Percentiles rank a stretch among this genome's conserved stretches.
Evolutionary conservation across 2,113 vertebrate genomes (phyloP).

Genomic region (Desmodus rotundus): DNA sequence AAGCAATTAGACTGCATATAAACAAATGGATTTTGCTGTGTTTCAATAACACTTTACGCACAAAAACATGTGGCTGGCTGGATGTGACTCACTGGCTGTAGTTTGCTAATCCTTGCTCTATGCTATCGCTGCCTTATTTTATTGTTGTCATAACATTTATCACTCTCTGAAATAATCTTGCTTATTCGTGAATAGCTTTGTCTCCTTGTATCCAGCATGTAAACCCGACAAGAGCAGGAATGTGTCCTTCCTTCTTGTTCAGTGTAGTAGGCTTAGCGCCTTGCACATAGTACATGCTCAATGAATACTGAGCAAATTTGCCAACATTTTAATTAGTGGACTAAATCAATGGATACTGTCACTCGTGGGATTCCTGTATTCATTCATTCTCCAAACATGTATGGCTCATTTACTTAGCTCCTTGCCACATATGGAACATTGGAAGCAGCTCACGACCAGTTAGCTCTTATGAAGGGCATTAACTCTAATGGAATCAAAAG

Average conservation of each 20-base stretch:
- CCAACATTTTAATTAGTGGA: background rate
- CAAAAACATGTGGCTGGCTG: background rate
- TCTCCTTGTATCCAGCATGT: background rate
- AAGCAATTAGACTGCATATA: background rate
- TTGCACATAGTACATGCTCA: accelerated
- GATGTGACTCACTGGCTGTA: background rate
- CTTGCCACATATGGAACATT: background rate
- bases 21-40: background rate
- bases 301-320: background rate
- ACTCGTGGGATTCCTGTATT: background rate
- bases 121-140: background rate
- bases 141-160: background rate
- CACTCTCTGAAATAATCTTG: background rate
- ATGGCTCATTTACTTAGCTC: background rate
- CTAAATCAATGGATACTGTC: accelerated
- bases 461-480: background rate
- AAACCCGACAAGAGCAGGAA: background rate
- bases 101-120: background rate
- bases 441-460: background rate
- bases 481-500: background rate
- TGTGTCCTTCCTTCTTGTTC: background rate
- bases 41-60: background rate
- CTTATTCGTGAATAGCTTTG: background rate
- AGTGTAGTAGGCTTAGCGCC: background rate
- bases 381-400: background rate